Evolutionary conservation across 1,140 invertebrate species (phyloP), one percentile per base, ranked within the genome.

Genomic region (Drosophila truncata): DNA sequence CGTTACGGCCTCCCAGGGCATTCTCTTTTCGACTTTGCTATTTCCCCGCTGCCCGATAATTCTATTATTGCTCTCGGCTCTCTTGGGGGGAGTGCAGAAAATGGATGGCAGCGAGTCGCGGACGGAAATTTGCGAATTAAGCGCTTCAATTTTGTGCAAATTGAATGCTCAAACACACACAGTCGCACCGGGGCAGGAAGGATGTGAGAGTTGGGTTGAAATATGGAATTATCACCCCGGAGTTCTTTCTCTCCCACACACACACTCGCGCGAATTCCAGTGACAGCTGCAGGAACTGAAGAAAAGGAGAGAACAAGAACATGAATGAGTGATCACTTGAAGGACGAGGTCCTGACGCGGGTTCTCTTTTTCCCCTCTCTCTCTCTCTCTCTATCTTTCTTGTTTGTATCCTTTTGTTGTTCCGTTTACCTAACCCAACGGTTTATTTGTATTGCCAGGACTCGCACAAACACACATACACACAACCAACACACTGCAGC

Each of bases 71-170:
- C 73, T 69, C 65, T 59, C 27, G 59, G 57, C 66, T 46, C 50
- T 55, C 46, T 59, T 58, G 58, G 62, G 66, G 50, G 42, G 49
- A 59, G 49, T 39, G 73, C 57, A 64, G 54, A 80, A 70, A 50
- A 42, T 87, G 83, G 82, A 86, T 86, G 82, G 82, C 75, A 83
- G 65, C 73, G 60, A 60, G 60, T 85, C 80, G 47, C 70, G 77
- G 81, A 80, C 77, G 74, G 80, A 59, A 65, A 73, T 83, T 82
- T 71, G 67, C 67, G 57, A 81, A 66, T 69, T 60, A 64, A 52
- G 61, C 42, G 42, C 47, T 61, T 60, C 18, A 64, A 77, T 58
- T 85, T 67, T 49, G 76, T 86, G 83, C 76, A 83, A 85, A 86
- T 86, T 86, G 25, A 78, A 86, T 82, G 82, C 83, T 79, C 83